Conservation (phyloP, 1,140 invertebrate species). For the Calycopis cecrops region DNA sequence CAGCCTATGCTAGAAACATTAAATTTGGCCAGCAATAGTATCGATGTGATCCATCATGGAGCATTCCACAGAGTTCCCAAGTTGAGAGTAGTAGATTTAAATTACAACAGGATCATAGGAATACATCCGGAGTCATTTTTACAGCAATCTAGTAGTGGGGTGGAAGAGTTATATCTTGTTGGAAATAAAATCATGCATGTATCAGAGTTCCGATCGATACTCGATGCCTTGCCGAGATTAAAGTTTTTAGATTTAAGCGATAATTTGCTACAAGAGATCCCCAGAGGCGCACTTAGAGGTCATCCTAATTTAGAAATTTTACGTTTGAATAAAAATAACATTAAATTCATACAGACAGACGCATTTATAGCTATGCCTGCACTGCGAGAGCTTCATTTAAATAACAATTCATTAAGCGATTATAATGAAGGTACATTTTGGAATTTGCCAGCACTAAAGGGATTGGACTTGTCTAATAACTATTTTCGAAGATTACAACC, state of each 20-base stretch:
- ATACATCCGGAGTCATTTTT: constrained; percentile 89
- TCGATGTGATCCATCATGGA: constrained; percentile 84
- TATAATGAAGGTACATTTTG: constrained; percentile 81
- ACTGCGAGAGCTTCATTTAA: constrained; percentile 84
- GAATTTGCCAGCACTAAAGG: constrained; percentile 88
- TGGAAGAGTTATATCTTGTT: constrained; percentile 86
- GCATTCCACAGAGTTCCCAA: constrained; percentile 86
- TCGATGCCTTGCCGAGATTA: constrained; percentile 85
- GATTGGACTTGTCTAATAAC: constrained; percentile 87
- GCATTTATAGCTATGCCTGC: constrained; percentile 88
- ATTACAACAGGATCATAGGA: constrained; percentile 84
- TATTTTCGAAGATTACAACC: constrained; percentile 83
- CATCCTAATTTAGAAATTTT: constrained; percentile 87
- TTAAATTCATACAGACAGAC: constrained; percentile 83
- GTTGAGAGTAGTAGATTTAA: constrained; percentile 84
- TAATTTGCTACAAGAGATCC: constrained; percentile 84
- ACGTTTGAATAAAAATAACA: constrained; percentile 86
- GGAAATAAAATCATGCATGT: constrained; percentile 86
- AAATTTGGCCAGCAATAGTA: constrained; percentile 83
- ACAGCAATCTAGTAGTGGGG: constrained; percentile 79
- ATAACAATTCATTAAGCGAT: constrained; percentile 85
- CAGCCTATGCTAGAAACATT: constrained; percentile 82
- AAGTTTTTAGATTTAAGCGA: constrained; percentile 85
- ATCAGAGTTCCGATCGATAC: constrained; percentile 80
- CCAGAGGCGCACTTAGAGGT: constrained; percentile 83